These are phyloP conservation scores for Chamaetylas fuelleborni DNA, from an alignment of 2,113 vertebrate genomes.

Conservation along the genomic window DNA sequence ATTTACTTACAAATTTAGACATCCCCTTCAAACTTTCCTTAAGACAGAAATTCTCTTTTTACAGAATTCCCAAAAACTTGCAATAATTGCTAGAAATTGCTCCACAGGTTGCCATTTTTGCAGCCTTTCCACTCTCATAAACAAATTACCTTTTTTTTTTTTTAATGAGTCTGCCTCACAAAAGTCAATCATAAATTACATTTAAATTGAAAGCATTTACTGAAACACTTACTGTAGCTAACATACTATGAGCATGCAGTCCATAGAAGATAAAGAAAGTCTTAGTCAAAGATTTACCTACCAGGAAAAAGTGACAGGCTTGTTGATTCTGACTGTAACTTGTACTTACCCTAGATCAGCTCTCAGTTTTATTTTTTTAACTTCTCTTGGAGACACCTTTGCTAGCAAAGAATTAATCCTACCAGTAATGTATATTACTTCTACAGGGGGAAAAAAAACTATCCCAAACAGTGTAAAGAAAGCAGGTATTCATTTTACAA, in stretches of 20 bases:
- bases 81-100: constrained; percentile 46
- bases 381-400: constrained; percentile 76
- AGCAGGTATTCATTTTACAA: constrained; percentile 13
- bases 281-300: constrained; percentile 78
- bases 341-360: constrained; percentile 82
- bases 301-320: constrained; percentile 77
- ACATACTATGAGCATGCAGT: constrained; percentile 73
- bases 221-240: constrained; percentile 18
- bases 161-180: constrained; percentile 34
- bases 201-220: constrained; percentile 33
- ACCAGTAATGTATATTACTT: constrained; percentile 66
- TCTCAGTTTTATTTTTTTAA: constrained; percentile 75
- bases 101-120: neutral
- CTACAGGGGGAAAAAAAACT: constrained; percentile 28
- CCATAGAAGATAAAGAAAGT: constrained; percentile 54
- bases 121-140: neutral
- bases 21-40: neutral
- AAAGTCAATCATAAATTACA: neutral
- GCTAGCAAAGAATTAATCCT: constrained; percentile 77
- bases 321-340: constrained; percentile 82
- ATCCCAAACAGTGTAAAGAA: constrained; percentile 48
- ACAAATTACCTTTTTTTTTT: neutral
- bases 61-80: constrained; percentile 12
- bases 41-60: neutral
- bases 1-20: neutral